Evolutionary conservation across 2,888 invertebrate species (phyloP), one percentile per base, ranked within the genome.

Genomic region (Harmothoe impar): DNA sequence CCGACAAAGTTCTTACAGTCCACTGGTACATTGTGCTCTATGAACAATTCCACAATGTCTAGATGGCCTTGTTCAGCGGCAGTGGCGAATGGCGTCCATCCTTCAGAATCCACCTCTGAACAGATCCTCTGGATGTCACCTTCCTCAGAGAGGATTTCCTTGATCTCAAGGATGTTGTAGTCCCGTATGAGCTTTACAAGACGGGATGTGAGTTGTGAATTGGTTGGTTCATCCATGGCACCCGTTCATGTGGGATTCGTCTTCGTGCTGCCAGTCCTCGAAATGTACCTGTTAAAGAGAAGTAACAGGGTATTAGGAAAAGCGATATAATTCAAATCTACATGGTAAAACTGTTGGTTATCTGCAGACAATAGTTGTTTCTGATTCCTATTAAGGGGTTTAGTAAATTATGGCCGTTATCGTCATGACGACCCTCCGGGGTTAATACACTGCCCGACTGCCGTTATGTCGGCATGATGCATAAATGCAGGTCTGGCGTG

Each of bases 31-130:
- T 81, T 86, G 31, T 78, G 84, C 10, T 88, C 51, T 20, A 93
- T 51, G 23, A 93, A 90, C 23, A 92, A 78, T 23, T 89, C 62
- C 10, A 92, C 77, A 15, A 93, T 89, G 7, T 91, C 91, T 23
- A 89, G 29, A 31, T 86, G 43, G 15, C 93, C 93, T 20, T 91
- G 84, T 31, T 93, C 92, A 0, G 92, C 92, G 15, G 93, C 93
- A 51, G 90, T 29, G 17, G 92, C 92, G 68, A 93, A 89, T 17
- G 92, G 91, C 29, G 91, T 91, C 85, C 93, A 90, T 23, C 92
- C 92, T 25, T 91, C 89, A 10, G 52, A 29, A 43, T 92, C 91
- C 20, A 91, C 68, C 0, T 91, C 62, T 0, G 91, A 91, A 33
- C 90, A 91, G 29, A 91, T 20, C 25, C 68, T 43, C 31, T 33